Evolutionary conservation across 2,797 vertebrate species (phyloP).

Genomic region (Merluccius polli): DNA sequence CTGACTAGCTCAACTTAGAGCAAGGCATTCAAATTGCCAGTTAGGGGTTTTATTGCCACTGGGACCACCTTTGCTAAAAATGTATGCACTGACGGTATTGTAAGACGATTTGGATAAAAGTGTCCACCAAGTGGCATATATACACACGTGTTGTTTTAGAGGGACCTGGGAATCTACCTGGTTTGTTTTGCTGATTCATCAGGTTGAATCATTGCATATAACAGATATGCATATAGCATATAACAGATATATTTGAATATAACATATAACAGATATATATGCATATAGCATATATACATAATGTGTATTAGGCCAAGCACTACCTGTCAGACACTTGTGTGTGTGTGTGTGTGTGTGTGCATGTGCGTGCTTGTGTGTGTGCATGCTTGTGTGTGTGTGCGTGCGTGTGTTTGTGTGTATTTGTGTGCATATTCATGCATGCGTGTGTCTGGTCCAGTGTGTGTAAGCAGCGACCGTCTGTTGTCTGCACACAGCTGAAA

Average conservation of each 20-base stretch:
- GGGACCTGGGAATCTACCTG: background rate
- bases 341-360: constrained; percentile 11
- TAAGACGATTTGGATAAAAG: no score
- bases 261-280: no score
- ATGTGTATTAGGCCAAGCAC: background rate
- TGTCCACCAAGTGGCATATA: no score
- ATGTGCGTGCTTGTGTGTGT: constrained; percentile 4
- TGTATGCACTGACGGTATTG: no score
- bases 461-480: constrained; percentile 34
- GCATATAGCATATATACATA: no score
- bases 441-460: constrained; percentile 22
- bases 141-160: background rate
- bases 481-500: constrained; percentile 36
- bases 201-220: background rate
- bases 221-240: no score
- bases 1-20: no score
- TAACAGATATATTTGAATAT: no score
- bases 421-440: background rate
- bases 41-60: no score
- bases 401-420: constrained; percentile 12
- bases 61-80: no score
- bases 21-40: no score
- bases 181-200: background rate
- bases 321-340: background rate
- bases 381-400: constrained; percentile 12